phyloP scores from a whole-genome alignment of 2,888 invertebrate species.

The Pachliopta kotzebuea region DNA sequence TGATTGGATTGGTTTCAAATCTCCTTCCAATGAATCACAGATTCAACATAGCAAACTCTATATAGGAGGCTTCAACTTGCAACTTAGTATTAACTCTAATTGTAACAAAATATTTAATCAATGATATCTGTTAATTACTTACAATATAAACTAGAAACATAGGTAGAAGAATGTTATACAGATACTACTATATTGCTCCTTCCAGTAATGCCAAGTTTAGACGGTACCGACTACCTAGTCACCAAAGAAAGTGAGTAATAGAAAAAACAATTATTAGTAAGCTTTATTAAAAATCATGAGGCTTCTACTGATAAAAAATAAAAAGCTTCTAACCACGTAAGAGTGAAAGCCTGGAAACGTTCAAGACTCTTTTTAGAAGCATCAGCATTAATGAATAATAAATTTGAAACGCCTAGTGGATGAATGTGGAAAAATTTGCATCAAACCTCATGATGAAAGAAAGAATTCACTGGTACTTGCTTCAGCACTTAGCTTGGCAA shows the following conservation, averaged over 20 bases:
- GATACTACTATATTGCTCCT: too few species aligned
- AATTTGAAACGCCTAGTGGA: constrained; percentile 5
- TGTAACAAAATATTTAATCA: not conserved
- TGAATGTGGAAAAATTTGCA: constrained; percentile 12
- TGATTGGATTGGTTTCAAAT: constrained; percentile 20
- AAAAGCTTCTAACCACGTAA: not conserved
- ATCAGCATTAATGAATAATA: constrained; percentile 23
- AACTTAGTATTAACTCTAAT: not conserved
- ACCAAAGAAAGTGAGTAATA: too few species aligned
- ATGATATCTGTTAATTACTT: not conserved
- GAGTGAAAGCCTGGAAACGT: not conserved
- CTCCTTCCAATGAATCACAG: constrained; percentile 8
- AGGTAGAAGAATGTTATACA: not conserved
- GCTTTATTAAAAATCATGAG: too few species aligned
- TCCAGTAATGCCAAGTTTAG: too few species aligned
- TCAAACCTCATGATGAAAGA: not conserved
- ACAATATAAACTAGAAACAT: not conserved
- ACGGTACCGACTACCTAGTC: too few species aligned
- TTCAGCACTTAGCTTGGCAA: not conserved
- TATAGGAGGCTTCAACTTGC: not conserved
- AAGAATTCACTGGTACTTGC: not conserved
- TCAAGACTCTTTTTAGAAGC: constrained; percentile 9
- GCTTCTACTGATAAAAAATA: not conserved
- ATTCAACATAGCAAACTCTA: not conserved
- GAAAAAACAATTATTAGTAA: too few species aligned